Evolutionary conservation across 2,888 invertebrate genomes (phyloP), one percentile per base, ranked within the genome.

Genomic region (Calephelis perditalis): DNA sequence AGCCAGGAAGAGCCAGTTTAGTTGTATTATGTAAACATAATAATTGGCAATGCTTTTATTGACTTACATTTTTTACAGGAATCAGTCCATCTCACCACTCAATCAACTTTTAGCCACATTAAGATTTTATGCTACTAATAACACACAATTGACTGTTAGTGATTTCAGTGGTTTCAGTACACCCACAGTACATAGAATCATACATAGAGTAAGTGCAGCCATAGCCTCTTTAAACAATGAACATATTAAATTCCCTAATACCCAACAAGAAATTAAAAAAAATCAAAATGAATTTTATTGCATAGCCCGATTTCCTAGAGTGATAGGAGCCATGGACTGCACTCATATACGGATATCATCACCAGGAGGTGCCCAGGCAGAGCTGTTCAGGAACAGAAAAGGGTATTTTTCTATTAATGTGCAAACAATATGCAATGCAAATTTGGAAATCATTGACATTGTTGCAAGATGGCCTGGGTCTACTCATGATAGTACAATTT

Each of bases 381-480:
- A 66, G 55, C 6, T 43, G 2, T 68, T 40, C 35, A 59, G 65
- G 37, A 63, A 65, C 43, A 61, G 66, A 54, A 67, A 61, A 36
- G 60, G 58, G 2, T 61, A 11, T 46, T 62, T 61, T 40, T 63
- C 65, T 11, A 7, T 64, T 3, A 66, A 63, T 63, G 63, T 64
- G 3, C 66, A 66, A 52, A 49, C 44, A 5, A 43, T 63, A 5
- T 60, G 59, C 55, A 36, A 58, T 54, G 57, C 64, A 6, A 49
- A 64, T 1, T 44, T 66, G 9, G 12, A 49, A 57, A 54, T 64
- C 9, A n/a, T 9, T 12, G 59, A 63, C 12, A 46, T 65, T 11
- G 60, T 60, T 5, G 63, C 60, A 43, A 44, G 66, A n/a, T 66
- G 63, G 66, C 62, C 65, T 15, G 67, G 68, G n/a, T 61, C 63